Evolutionary conservation across 2,797 vertebrate genomes (phyloP).

Genomic region (Serranus cabrilla): DNA sequence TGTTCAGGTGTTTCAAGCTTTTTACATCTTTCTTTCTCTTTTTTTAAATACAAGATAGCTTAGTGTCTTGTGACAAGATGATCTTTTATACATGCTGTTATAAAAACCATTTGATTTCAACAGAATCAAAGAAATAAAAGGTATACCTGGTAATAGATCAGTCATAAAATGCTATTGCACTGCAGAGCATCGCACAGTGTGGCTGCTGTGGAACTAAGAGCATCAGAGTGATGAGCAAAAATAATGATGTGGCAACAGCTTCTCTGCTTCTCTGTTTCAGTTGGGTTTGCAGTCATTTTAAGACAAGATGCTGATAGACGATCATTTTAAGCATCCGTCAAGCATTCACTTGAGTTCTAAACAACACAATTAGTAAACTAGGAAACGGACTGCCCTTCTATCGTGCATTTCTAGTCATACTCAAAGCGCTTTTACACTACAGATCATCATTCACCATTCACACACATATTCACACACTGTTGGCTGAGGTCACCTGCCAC

Average conservation of each 20-base stretch:
- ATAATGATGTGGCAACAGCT: not conserved
- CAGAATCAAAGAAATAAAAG: not conserved
- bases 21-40: too few species aligned
- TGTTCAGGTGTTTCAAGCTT: not conserved
- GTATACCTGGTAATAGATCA: not conserved
- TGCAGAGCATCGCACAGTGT: not conserved
- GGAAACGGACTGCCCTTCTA: too few species aligned
- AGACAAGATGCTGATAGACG: too few species aligned
- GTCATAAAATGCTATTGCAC: not conserved
- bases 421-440: too few species aligned
- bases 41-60: too few species aligned
- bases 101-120: not conserved
- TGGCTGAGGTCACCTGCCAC: too few species aligned
- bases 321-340: not conserved
- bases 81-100: not conserved
- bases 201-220: not conserved
- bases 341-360: not conserved
- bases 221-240: not conserved
- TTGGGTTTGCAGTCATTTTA: too few species aligned
- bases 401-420: too few species aligned
- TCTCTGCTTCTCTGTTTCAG: not conserved
- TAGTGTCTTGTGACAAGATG: not conserved
- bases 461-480: too few species aligned
- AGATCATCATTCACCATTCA: too few species aligned
- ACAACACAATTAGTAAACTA: not conserved